Percentiles rank a stretch among this genome's conserved stretches.
phyloP scores from a whole-genome alignment of 2,888 invertebrate species.

The Nasonovia ribisnigri region DNA sequence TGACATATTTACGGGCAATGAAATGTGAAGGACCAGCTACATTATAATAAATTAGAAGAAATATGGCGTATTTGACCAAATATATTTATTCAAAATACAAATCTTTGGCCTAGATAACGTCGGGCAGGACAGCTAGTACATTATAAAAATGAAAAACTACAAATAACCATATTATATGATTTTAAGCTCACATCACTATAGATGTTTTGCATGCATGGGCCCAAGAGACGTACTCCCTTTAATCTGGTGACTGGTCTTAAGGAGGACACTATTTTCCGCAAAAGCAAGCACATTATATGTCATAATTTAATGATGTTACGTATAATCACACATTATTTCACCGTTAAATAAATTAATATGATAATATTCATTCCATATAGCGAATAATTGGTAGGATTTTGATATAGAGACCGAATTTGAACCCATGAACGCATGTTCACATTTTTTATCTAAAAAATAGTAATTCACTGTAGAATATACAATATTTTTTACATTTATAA shows the following conservation, averaged over 20 bases:
- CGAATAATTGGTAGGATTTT: not conserved
- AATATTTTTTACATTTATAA: not conserved
- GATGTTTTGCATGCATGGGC: too few relatives aligned
- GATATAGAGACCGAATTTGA: not conserved
- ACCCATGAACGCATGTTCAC: not conserved
- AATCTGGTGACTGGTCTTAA: not conserved
- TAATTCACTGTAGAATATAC: not conserved
- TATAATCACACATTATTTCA: not conserved
- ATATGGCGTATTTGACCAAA: too few relatives aligned
- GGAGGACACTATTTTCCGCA: not conserved
- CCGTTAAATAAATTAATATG: not conserved
- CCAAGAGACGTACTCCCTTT: too few relatives aligned
- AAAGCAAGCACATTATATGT: not conserved
- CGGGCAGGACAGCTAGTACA: too few relatives aligned
- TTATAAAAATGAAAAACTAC: not conserved
- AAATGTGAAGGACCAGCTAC: too few relatives aligned
- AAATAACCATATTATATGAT: not conserved
- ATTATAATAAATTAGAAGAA: too few relatives aligned
- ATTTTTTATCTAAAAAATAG: not conserved
- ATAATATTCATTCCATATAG: not conserved
- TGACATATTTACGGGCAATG: too few relatives aligned
- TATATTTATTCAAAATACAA: too few relatives aligned
- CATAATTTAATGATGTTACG: not conserved
- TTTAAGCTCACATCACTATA: too few relatives aligned
- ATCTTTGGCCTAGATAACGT: too few relatives aligned